Conservation (phyloP, 2,113 vertebrate genomes). For the Dasyprocta punctata region DNA sequence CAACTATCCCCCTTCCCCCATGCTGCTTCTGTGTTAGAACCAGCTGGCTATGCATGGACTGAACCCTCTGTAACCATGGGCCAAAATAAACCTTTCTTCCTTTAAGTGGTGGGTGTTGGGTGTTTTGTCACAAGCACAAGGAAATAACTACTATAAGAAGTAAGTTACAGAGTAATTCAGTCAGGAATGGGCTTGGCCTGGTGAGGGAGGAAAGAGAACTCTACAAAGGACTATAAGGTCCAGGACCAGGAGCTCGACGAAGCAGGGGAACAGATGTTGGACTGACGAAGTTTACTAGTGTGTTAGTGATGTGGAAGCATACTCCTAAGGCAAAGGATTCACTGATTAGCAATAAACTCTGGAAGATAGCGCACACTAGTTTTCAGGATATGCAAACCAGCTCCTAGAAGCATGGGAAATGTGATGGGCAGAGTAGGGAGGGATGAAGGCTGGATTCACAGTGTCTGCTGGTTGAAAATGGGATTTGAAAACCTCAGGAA, state of each 20-base stretch:
- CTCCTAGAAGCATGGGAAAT: neutral
- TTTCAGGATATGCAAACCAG: neutral
- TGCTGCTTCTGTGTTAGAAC: neutral
- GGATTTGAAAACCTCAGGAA: neutral
- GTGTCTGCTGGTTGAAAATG: neutral
- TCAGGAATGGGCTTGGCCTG: neutral
- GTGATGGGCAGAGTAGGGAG: neutral
- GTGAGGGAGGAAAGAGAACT: neutral
- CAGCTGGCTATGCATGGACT: neutral
- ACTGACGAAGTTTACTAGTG: neutral
- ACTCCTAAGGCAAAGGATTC: neutral
- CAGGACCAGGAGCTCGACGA: no score
- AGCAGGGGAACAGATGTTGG: neutral
- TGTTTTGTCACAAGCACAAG: neutral
- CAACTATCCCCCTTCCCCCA: neutral
- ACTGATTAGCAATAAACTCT: neutral
- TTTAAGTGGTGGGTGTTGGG: neutral
- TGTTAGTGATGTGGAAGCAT: neutral
- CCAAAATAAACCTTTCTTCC: neutral
- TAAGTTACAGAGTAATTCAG: neutral
- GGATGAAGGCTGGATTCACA: neutral
- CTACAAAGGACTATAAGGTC: neutral
- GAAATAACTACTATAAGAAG: neutral
- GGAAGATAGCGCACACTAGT: neutral
- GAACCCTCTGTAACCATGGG: neutral